Conservation (phyloP, 2,113 vertebrate species). For the Petrocephalus microphthalmus region DNA sequence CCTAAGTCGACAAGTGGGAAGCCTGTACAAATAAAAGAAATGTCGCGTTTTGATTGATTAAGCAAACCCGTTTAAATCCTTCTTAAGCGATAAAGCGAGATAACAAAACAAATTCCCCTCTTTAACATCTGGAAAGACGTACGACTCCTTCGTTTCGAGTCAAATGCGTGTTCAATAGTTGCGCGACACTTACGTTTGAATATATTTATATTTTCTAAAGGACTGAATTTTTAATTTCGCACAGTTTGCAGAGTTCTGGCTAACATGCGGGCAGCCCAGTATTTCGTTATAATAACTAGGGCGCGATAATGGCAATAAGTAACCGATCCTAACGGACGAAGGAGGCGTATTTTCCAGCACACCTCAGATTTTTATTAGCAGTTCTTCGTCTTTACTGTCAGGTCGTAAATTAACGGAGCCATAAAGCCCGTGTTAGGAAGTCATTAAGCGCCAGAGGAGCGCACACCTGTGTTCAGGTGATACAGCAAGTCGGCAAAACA, state of each 20-base stretch:
- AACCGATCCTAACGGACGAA: not conserved
- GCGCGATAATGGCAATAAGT: not conserved
- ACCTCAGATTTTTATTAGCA: not conserved
- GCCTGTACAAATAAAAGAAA: not conserved
- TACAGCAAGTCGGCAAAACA: not conserved
- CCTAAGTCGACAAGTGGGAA: not conserved
- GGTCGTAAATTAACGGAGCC: conserved; percentile 1
- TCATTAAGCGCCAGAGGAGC: not conserved
- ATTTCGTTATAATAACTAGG: not conserved
- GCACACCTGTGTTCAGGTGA: not conserved
- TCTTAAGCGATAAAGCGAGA: not conserved
- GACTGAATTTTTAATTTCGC: not conserved
- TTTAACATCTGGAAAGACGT: not conserved
- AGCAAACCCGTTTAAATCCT: not conserved
- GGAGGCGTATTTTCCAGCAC: not conserved
- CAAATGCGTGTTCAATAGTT: not conserved
- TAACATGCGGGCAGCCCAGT: not conserved
- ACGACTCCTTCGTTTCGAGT: not conserved
- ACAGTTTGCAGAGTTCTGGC: not conserved
- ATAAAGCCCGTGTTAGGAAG: not conserved
- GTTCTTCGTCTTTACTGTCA: conserved; percentile 1
- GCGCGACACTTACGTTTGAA: not conserved
- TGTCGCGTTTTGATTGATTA: not conserved
- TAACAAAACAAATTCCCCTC: not conserved
- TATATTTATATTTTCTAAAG: not conserved